Evolutionary conservation across 2,888 invertebrate genomes (phyloP), one percentile per base, ranked within the genome.

Genomic region (Anodontia alba): DNA sequence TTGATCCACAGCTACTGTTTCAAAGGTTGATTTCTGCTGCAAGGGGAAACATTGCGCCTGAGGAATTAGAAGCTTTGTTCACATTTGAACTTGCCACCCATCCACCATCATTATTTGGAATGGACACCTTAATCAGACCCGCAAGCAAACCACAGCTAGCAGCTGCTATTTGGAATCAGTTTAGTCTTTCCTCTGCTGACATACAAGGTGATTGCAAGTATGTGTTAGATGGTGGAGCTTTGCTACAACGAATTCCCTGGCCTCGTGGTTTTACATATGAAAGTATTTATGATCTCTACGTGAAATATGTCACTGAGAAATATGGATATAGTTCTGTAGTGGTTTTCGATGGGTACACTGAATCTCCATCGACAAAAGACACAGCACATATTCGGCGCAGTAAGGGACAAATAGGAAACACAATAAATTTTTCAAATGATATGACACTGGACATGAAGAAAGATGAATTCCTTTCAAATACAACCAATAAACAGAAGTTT

Each of bases 341-440:
- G 57, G 66, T 67, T 38, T 66, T 77, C 26, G 77, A 77, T 51
- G 73, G 68, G 20, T 77, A 73, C 29, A 38, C 8, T 23, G 36
- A 23, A 15, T 43, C 20, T 15, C 69, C 68, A 66, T 62, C 33
- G 1, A 42, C 72, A 33, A 72, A 77, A 26, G 72, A 77, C 43
- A 67, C 2, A 42, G 46, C 66, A 17, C 77, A 71, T 42, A 62
- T n/a, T 0, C 42, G 70, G 57, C 23, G 76, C 20, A 49, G 49
- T 49, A 57, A 57, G 29, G 57, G 57, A 23, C 29, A 57, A 57
- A 29, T 57, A 57, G 23, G 57, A 26, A 57, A 57, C 15, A 57
- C 29, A 23, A 26, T 49, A 5, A 57, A 23, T 23, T n/a, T 57
- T 29, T 29, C 57, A 57, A 70, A 38, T 38, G 38, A 38, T 38